Percentiles rank a stretch among this genome's conserved stretches.
Evolutionary conservation across 2,113 vertebrate species (phyloP).

Genomic region (Cardinalis cardinalis): DNA sequence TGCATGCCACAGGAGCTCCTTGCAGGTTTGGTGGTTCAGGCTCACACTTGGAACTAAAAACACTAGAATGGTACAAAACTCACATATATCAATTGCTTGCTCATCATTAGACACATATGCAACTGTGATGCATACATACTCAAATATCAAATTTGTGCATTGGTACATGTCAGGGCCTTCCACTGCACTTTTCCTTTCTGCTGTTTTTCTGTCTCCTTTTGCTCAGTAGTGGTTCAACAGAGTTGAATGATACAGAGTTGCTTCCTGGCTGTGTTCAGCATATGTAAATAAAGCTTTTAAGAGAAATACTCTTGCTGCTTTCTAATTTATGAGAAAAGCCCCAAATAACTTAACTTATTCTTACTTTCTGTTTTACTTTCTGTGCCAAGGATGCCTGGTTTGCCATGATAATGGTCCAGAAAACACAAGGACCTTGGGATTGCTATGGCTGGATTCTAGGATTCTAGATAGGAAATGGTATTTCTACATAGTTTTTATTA

Average conservation of each 20-base stretch:
- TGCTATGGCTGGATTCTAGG: not conserved
- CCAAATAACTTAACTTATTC: not conserved
- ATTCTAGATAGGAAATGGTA: not conserved
- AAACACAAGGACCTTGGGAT: not conserved
- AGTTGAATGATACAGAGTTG: not conserved
- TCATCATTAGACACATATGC: not conserved
- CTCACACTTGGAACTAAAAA: not conserved
- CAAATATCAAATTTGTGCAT: not conserved
- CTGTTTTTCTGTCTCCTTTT: not conserved
- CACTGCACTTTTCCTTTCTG: not conserved
- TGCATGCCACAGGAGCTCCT: not conserved
- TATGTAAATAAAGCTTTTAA: not conserved
- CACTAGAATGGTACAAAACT: not conserved
- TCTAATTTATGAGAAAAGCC: not conserved
- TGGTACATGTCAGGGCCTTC: not conserved
- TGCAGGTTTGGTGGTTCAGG: not conserved
- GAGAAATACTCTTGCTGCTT: not conserved
- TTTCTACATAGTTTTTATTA: not conserved
- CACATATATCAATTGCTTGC: not conserved
- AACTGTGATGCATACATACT: not conserved
- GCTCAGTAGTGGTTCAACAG: rapidly evolving
- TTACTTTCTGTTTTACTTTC: not conserved
- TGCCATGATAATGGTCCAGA: rapidly evolving
- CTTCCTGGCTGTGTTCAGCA: not conserved
- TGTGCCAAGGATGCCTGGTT: not conserved